Conservation (phyloP, 2,113 vertebrate genomes). For the Atractosteus spatula region DNA sequence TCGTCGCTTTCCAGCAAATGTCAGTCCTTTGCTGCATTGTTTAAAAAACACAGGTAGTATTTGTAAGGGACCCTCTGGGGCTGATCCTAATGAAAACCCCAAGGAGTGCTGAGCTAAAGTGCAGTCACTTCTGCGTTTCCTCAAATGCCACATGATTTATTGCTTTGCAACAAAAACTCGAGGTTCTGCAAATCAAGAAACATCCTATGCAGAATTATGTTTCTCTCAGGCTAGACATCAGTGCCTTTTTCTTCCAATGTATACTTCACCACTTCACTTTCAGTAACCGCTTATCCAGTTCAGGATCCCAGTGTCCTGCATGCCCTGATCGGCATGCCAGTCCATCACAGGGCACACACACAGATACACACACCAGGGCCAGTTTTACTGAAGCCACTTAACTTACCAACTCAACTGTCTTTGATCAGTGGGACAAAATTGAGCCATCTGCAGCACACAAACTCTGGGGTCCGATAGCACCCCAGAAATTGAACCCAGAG, state of each 20-base stretch:
- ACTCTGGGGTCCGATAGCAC: too few relatives aligned
- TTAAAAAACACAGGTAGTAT: constrained; percentile 16
- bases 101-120: constrained; percentile 19
- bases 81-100: constrained; percentile 27
- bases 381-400: too few relatives aligned
- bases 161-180: constrained; percentile 14
- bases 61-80: constrained; percentile 24
- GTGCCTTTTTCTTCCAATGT: constrained; percentile 16
- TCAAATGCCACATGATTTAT: constrained; percentile 34
- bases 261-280: constrained; percentile 17
- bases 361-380: too few relatives aligned
- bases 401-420: too few relatives aligned
- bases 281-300: too few relatives aligned
- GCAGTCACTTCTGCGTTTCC: constrained; percentile 21
- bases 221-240: constrained; percentile 22
- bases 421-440: too few relatives aligned
- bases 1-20: constrained; percentile 24
- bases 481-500: too few relatives aligned
- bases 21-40: constrained; percentile 19
- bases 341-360: too few relatives aligned
- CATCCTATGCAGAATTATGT: constrained; percentile 23
- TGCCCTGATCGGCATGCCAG: too few relatives aligned
- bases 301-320: too few relatives aligned
- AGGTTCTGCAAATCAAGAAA: constrained; percentile 25
- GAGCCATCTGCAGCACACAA: too few relatives aligned